Percentiles rank a stretch among this genome's conserved stretches.
Evolutionary conservation across 2,113 vertebrate genomes (phyloP).

Genomic region (Xiphophorus maculatus): DNA sequence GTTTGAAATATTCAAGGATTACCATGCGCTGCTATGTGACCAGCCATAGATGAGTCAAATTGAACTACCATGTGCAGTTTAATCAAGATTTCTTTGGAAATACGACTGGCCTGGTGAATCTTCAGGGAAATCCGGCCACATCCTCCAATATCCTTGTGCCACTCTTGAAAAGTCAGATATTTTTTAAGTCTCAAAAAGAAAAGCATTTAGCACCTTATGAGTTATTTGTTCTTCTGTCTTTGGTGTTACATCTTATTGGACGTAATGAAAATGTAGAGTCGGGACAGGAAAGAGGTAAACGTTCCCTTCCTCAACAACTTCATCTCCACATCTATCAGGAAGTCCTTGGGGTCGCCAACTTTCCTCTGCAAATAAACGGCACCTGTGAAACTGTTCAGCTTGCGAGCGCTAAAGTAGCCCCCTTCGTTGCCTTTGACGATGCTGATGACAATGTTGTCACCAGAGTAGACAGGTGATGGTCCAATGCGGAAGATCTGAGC

Average conservation of each 20-base stretch:
- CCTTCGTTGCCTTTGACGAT: slow-evolving; percentile 89
- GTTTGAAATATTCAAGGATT: no score
- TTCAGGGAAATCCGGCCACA: no score
- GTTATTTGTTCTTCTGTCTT: slow-evolving; percentile 18
- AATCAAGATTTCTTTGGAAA: no score
- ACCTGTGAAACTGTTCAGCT: slow-evolving; percentile 89
- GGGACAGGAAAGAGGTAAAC: slow-evolving; percentile 88
- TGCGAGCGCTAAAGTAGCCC: slow-evolving; percentile 88
- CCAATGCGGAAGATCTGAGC: slow-evolving; percentile 94
- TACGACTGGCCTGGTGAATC: no score
- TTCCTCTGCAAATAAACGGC: slow-evolving; percentile 88
- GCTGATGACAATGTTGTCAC: slow-evolving; percentile 87
- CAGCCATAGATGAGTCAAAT: no score
- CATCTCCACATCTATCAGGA: slow-evolving; percentile 94
- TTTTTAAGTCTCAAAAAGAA: no score
- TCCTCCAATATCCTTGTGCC: no score
- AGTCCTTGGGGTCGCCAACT: slow-evolving; percentile 86
- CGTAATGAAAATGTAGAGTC: slow-evolving; percentile 93
- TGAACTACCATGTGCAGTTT: no score
- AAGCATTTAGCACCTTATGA: slow-evolving; percentile 63
- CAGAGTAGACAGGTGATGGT: slow-evolving; percentile 86
- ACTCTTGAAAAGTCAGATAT: no score
- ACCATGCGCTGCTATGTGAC: no score
- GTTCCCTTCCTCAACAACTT: slow-evolving; percentile 91
- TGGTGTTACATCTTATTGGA: slow-evolving; percentile 69